These are phyloP conservation scores for Suillia variegata DNA, from an alignment of 2,888 invertebrate genomes.

Conservation along the genomic window DNA sequence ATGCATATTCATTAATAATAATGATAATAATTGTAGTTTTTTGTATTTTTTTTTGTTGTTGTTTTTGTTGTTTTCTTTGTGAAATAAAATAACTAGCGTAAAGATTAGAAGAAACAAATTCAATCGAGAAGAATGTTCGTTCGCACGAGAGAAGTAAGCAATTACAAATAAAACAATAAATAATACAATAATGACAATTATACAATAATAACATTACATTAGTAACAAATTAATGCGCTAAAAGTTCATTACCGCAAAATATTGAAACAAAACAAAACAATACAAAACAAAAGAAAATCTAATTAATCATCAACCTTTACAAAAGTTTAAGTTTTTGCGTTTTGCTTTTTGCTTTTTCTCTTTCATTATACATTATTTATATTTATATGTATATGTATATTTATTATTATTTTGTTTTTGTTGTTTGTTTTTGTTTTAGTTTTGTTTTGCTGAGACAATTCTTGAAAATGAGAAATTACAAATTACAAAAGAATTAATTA, in stretches of 20 bases:
- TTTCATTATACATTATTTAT: slow-evolving; percentile 30
- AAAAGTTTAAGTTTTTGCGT: too few species aligned
- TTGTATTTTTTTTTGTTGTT: too few species aligned
- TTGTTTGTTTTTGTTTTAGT: slow-evolving; percentile 29
- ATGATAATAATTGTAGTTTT: neutral
- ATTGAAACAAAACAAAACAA: neutral
- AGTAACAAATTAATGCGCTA: too few species aligned
- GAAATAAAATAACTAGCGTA: slow-evolving; percentile 3
- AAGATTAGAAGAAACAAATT: neutral
- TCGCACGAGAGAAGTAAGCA: neutral
- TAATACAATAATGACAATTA: too few species aligned
- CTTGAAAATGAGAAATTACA: too few species aligned
- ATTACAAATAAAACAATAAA: neutral
- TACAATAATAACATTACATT: too few species aligned
- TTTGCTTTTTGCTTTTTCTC: neutral
- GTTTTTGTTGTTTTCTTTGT: too few species aligned
- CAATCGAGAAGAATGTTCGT: slow-evolving; percentile 2
- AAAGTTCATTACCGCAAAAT: too few species aligned
- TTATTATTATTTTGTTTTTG: slow-evolving; percentile 24
- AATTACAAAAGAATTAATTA: too few species aligned
- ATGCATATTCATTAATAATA: slow-evolving; percentile 6
- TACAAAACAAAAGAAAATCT: too few species aligned
- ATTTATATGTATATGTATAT: slow-evolving; percentile 22
- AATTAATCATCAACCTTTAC: too few species aligned
- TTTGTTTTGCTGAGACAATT: slow-evolving; percentile 13